phyloP scores from a whole-genome alignment of 2,888 invertebrate species.

The Aleiodes alternator region DNA sequence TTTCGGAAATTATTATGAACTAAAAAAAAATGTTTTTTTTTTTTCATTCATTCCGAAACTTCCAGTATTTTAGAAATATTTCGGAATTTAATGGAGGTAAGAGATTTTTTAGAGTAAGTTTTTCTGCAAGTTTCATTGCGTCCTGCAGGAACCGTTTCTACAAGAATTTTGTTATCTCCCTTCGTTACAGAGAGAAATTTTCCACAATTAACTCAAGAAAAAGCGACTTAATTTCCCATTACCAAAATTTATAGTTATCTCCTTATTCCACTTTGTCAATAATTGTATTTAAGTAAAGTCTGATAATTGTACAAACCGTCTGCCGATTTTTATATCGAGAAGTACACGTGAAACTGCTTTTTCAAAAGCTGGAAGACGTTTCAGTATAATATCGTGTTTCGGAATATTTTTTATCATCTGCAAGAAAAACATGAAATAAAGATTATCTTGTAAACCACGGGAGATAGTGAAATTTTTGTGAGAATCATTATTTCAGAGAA shows the following conservation, averaged over 20 bases:
- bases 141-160: too few relatives aligned
- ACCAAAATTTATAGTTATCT: background rate
- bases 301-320: constrained; percentile 79
- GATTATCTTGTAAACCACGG: constrained; percentile 1
- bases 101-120: too few relatives aligned
- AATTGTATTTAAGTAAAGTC: constrained; percentile 28
- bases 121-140: too few relatives aligned
- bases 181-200: too few relatives aligned
- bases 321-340: constrained; percentile 87
- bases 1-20: too few relatives aligned
- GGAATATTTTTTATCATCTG: constrained; percentile 89
- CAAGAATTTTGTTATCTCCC: too few relatives aligned
- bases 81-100: too few relatives aligned
- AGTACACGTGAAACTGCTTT: constrained; percentile 89
- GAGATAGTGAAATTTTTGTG: background rate
- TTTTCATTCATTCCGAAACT: too few relatives aligned
- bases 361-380: constrained; percentile 89
- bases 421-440: constrained; percentile 31
- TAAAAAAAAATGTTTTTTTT: too few relatives aligned
- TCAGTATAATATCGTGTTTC: constrained; percentile 84
- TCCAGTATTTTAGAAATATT: too few relatives aligned
- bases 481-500: background rate
- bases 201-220: background rate
- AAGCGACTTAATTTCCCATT: background rate
- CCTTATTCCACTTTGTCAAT: background rate